Evolutionary conservation across 2,797 vertebrate species (phyloP).

Genomic region (Urocyon cinereoargenteus): DNA sequence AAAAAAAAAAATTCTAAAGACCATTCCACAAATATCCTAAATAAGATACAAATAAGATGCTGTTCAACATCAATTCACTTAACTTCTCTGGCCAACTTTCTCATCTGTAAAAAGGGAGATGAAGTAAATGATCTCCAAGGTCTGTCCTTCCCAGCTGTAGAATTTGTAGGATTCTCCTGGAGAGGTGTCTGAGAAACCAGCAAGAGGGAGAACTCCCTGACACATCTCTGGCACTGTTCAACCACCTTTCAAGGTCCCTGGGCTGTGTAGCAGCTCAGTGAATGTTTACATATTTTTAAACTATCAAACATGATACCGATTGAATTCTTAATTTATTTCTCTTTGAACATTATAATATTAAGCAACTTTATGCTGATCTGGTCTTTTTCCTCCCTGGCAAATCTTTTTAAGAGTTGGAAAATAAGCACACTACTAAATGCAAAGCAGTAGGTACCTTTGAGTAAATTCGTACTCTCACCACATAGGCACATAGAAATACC

Average conservation of each 20-base stretch:
- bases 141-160: neutral
- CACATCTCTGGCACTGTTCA: neutral
- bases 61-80: neutral
- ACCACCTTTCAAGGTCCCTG: too few species aligned
- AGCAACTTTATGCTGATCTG: neutral
- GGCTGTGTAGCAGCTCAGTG: neutral
- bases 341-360: neutral
- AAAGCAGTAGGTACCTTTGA: neutral
- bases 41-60: neutral
- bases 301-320: neutral
- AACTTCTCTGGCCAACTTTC: neutral
- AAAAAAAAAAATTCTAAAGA: neutral
- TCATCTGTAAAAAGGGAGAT: neutral
- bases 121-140: neutral
- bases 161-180: neutral
- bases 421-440: conserved; percentile 2
- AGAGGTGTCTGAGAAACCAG: neutral
- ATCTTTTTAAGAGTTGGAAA: neutral
- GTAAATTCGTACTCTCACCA: neutral
- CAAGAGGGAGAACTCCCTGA: neutral
- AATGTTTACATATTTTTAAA: neutral
- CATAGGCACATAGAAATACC: neutral
- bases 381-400: neutral
- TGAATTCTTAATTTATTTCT: neutral
- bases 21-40: neutral